Base-by-base conservation (phyloP, 2,113 vertebrate genomes). In the Petrocephalus microphthalmus region DNA sequence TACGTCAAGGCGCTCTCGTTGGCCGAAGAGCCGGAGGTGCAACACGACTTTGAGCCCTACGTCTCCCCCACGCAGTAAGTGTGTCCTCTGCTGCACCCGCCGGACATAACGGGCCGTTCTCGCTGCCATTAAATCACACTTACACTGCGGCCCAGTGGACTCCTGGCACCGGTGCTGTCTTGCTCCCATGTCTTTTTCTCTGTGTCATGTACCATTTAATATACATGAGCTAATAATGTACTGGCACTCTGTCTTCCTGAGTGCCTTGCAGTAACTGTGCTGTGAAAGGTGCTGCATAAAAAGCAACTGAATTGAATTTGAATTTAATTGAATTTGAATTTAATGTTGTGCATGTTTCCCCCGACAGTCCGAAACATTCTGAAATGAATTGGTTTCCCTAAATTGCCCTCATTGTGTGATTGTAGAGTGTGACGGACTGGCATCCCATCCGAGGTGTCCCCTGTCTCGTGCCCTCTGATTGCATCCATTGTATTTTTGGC, bases 11-110 rank as follows among this genome's bases (percentile, higher is more conserved):
- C 97, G 92, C 95, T 98, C 89, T 97, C 97, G 94, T 94, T 97
- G 0, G 96, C 92, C 0, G 96, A 96, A 0, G 97, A 99, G 87
- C 96, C 96, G 0, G 95, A 94, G 0, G 92, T 91, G 5, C 95
- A 95, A 52, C 99, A 99, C 3, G 91, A 95, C 57, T 99, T 99
- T 0, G 97, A 99, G 90, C 93, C 96, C 13, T 98, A 98, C 49
- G 95, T 94, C 93, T 8, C 85, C 95, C 91, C 94, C 87, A 87
- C 90, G 82, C 92, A 91, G 96, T 96, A 91, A 92, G 90, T 89
- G 42, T 29, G 49, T 6, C 4, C 85, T 25, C 47, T n/a, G 3
- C 49, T 15, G 29, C 45, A 33, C 60, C 29, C 11, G 7, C 22
- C n/a, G 11, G 22, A 64, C 22, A 25, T 11, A 60, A 60, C 3